Evolutionary conservation across 2,113 vertebrate genomes (phyloP).

Genomic region (Salvelinus fontinalis): DNA sequence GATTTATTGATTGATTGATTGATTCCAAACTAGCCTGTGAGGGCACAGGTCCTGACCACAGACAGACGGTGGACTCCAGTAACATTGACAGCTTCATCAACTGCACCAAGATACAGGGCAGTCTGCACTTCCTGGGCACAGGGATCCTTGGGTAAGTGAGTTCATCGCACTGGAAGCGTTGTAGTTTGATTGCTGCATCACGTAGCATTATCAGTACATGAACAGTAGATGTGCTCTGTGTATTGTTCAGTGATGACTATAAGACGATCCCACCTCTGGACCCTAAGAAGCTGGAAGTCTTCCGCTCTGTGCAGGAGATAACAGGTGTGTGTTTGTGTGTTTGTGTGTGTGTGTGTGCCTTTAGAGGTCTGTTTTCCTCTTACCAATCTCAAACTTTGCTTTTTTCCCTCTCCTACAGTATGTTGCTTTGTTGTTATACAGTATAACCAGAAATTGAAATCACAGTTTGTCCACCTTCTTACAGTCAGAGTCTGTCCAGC

Average conservation of each 20-base stretch:
- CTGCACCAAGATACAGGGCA: conserved; percentile 96
- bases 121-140: conserved; percentile 89
- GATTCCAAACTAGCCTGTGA: conserved; percentile 78
- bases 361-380: too few species aligned
- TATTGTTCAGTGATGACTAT: conserved; percentile 77
- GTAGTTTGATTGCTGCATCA: not conserved
- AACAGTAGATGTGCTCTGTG: not conserved
- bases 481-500: too few species aligned
- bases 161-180: not conserved
- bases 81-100: conserved; percentile 95
- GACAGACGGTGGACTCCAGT: conserved; percentile 81
- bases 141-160: conserved; percentile 86
- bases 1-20: not conserved
- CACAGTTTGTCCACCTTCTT: too few species aligned
- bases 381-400: too few species aligned
- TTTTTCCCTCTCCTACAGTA: too few species aligned
- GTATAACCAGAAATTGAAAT: too few species aligned
- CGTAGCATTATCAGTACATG: not conserved
- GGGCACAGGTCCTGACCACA: conserved; percentile 82
- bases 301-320: conserved; percentile 88
- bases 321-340: conserved; percentile 76
- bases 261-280: conserved; percentile 82
- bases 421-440: too few species aligned
- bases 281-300: conserved; percentile 86
- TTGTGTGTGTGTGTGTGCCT: too few species aligned